Base-by-base conservation (phyloP, 2,797 vertebrate species). In the Pampus argenteus region DNA sequence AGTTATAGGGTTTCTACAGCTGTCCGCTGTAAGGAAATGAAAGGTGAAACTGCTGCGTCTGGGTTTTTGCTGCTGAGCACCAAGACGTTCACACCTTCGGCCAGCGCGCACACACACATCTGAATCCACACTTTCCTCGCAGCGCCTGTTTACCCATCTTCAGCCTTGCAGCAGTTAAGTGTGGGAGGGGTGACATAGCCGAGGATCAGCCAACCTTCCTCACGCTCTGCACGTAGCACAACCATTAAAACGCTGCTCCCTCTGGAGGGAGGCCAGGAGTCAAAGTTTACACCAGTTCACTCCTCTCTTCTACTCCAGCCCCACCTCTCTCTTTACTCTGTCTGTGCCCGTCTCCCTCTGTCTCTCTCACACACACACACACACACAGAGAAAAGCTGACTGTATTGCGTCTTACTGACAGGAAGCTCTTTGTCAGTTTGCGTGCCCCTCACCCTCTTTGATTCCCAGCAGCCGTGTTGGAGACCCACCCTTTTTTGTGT, bases 171-270 rank as follows among this genome's bases (percentile, higher is more conserved):
- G 87, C 83, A 71, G 85, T 81, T 59, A 38, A 62, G 74, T 59
- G 76, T 60, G 82, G 88, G 89, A 78, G 84, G 86, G 82, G 77
- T 56, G 73, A 84, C 74, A 82, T 59, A 82, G 85, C 81, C 11
- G 75, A 89, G 86, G 77, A 89, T 86, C 81, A 79, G 85, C 83
- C 86, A 92, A 71, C 82, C 89, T 87, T 86, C 89, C 91, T 92
- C 94, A 95, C 93, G 93, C 86, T 74, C 93, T 74, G 93, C 93
- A 95, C 94, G 94, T 95, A 95, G 93, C 93, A 91, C 75, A 66
- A 91, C 90, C 93, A 94, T 94, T 94, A 95, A 95, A 93, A 93
- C 83, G 91, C 88, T 90, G 90, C 90, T 91, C 85, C 74, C 86
- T 88, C 88, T 95, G 94, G 94, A 92, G 68, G 65, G 62, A 66